Conservation (phyloP, 2,113 vertebrate species). For the Zosterops lateralis region DNA sequence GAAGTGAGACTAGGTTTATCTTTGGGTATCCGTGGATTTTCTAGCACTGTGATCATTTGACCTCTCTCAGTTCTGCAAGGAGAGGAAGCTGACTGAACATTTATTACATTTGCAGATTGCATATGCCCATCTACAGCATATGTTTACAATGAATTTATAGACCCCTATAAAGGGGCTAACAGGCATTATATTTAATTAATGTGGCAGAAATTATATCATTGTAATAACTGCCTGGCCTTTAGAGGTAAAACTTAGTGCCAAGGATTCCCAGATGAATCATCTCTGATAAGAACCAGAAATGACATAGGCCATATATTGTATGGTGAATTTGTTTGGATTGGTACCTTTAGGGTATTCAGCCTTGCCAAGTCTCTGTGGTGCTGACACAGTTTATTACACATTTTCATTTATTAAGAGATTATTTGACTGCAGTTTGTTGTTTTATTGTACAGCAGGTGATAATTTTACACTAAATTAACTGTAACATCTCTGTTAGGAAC, state of each 20-base stretch:
- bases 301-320: conserved; percentile 49
- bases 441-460: conserved; percentile 69
- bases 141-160: conserved; percentile 35
- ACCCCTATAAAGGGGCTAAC: conserved; percentile 33
- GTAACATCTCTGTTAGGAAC: conserved; percentile 63
- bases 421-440: conserved; percentile 68
- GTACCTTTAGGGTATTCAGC: conserved; percentile 65
- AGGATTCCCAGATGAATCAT: conserved; percentile 59
- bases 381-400: conserved; percentile 67
- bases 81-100: background rate
- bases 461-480: conserved; percentile 69
- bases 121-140: background rate
- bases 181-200: conserved; percentile 55
- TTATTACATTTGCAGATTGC: background rate
- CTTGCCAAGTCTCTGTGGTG: conserved; percentile 50
- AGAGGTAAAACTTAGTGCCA: conserved; percentile 41
- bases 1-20: background rate
- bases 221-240: conserved; percentile 48
- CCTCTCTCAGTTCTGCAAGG: background rate
- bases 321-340: conserved; percentile 56
- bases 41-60: background rate
- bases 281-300: conserved; percentile 50
- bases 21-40: background rate
- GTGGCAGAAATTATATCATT: conserved; percentile 52
- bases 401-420: conserved; percentile 71